Percentiles rank a stretch among this genome's conserved stretches.
These are phyloP conservation scores for Anadara kagoshimensis DNA, from an alignment of 1,140 invertebrate genomes.

Conservation along the genomic window DNA sequence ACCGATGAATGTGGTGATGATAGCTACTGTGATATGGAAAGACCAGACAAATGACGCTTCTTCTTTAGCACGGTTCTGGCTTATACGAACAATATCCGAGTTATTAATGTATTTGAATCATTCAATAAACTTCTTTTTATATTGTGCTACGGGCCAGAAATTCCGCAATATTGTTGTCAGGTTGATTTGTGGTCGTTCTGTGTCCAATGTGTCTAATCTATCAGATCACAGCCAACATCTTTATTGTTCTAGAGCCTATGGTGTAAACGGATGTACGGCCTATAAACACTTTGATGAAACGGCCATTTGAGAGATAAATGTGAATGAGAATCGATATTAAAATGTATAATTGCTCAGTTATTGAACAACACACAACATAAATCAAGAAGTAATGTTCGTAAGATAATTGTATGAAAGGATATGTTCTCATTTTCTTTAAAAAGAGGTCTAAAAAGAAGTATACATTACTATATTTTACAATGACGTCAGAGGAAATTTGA, in stretches of 20 bases:
- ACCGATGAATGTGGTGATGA: conserved; percentile 69
- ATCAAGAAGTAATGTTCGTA: too few relatives aligned
- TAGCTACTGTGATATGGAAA: conserved; percentile 35
- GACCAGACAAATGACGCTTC: conserved; percentile 18
- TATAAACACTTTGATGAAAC: too few relatives aligned
- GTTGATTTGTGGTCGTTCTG: conserved; percentile 55
- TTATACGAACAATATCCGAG: conserved; percentile 60
- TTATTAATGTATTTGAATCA: conserved; percentile 73
- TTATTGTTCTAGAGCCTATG: conserved; percentile 40
- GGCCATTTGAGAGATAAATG: too few relatives aligned
- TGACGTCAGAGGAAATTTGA: too few relatives aligned
- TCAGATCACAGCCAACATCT: conserved; percentile 58
- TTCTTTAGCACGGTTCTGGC: conserved; percentile 34
- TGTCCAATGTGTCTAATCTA: conserved; percentile 43
- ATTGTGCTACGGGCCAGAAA: conserved; percentile 71
- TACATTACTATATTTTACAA: too few relatives aligned
- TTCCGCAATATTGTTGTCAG: conserved; percentile 67
- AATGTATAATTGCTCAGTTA: too few relatives aligned
- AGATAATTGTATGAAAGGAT: too few relatives aligned
- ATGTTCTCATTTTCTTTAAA: too few relatives aligned
- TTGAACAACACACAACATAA: too few relatives aligned
- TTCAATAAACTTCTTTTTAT: conserved; percentile 73
- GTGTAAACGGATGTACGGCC: too few relatives aligned
- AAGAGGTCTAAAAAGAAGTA: too few relatives aligned
- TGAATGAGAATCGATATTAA: too few relatives aligned